Evolutionary conservation across 2,113 vertebrate genomes (phyloP).

Genomic region (Embiotoca jacksoni): DNA sequence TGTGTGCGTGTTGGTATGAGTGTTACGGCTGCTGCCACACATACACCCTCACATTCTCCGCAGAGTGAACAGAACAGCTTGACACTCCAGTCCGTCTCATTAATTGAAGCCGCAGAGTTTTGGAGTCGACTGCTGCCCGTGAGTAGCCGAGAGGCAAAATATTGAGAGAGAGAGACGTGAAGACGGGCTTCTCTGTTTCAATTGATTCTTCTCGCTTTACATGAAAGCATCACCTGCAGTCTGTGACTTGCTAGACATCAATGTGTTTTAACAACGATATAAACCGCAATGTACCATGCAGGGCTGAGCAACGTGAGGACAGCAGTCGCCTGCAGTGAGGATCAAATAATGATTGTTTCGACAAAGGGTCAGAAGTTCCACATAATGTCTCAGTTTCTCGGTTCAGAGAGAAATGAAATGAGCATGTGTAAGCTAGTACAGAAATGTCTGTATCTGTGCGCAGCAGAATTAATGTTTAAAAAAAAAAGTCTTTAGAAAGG

Average conservation of each 20-base stretch:
- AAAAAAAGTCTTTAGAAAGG: background rate
- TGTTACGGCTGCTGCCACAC: background rate
- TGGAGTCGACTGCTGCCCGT: conserved; percentile 31
- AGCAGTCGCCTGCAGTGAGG: conserved; percentile 46
- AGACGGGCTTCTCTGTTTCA: conserved; percentile 44
- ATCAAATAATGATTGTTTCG: conserved; percentile 59
- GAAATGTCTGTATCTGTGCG: too few relatives aligned
- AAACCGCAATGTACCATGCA: conserved; percentile 9
- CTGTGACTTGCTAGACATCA: conserved; percentile 37
- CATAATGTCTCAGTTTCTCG: conserved; percentile 7
- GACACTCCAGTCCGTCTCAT: conserved; percentile 65
- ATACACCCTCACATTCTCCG: conserved; percentile 25
- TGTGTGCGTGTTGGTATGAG: conserved; percentile 32
- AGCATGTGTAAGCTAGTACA: background rate
- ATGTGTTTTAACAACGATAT: conserved; percentile 13
- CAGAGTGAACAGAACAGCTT: conserved; percentile 52
- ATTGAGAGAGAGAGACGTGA: conserved; percentile 25
- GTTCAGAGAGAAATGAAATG: conserved; percentile 28
- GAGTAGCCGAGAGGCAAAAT: conserved; percentile 59
- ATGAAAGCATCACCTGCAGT: conserved; percentile 70
- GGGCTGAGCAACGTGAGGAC: conserved; percentile 10
- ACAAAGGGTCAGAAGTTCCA: conserved; percentile 50
- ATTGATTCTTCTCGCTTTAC: conserved; percentile 63
- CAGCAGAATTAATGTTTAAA: too few relatives aligned
- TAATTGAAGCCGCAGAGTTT: conserved; percentile 52